Evolutionary conservation across 35 echinoderm and acorn worm species (phyloP), one percentile per base, ranked within the genome.

Genomic region (Apostichopus parvimensis): DNA sequence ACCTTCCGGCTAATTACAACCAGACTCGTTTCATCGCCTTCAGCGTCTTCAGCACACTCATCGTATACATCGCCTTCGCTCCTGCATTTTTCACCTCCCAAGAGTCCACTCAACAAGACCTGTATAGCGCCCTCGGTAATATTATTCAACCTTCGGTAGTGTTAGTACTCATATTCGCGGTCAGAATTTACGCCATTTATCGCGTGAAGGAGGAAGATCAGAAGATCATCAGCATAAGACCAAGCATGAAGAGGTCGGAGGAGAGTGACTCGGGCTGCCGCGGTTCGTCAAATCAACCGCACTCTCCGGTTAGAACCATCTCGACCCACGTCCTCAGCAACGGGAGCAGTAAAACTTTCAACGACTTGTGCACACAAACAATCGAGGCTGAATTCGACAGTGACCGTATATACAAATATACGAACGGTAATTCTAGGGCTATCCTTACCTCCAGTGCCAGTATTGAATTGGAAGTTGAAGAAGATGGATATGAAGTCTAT

Each of bases 1-100:
- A 87, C 6, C 89, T 96, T 7, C 95, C 95, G 0, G 83, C 90
- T 58, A 96, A 96, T 83, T 96, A 96, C 57, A 94, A 94, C 80
- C 92, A 96, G 53, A 66, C 85, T 22, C 85, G 85, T 66, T 87
- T 87, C 58, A 87, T 87, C 14, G 85, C 55, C 6, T 87, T 87
- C 59, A 61, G 85, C 59, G 85, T 87, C 18, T 87, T 87, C 58
- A 87, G 85, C 18, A 66, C 85, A 13, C 20, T 87, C 2, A 54
- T 87, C 34, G 85, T 87, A 2, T 71, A 61, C 14, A 66, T 87
- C 59, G 85, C 85, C 3, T 87, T 87, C 5, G 23, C 87, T 7
- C 93, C 95, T 0, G 93, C 73, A 0, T 90, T 90, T 17, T 90
- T 90, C 70, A 90, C 88, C 68, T 23, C 25, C 34, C 15, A 75